Evolutionary conservation across 2,888 invertebrate genomes (phyloP).

Genomic region (Marasmarcha lunaedactyla): DNA sequence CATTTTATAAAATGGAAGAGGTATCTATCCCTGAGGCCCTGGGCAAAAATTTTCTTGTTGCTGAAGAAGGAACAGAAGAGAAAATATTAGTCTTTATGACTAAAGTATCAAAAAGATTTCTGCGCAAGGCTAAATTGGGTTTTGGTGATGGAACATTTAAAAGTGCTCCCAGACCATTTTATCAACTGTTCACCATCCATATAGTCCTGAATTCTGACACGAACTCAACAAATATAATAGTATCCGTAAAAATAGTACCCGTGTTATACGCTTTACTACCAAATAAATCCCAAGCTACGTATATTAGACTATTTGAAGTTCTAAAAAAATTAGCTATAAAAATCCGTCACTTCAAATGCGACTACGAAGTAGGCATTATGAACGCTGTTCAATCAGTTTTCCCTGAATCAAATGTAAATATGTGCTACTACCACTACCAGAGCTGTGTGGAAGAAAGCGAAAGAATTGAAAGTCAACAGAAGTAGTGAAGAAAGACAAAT

Average conservation of each 20-base stretch:
- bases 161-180: slow-evolving; percentile 7
- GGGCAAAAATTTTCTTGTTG: slow-evolving; percentile 5
- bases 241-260: too few species aligned
- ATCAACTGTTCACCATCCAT: slow-evolving; percentile 8
- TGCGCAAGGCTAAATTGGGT: slow-evolving; percentile 6
- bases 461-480: background rate
- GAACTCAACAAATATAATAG: slow-evolving; percentile 4
- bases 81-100: slow-evolving; percentile 10
- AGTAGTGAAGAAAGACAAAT: slow-evolving; percentile 4
- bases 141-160: slow-evolving; percentile 1
- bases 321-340: slow-evolving; percentile 4
- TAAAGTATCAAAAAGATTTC: slow-evolving; percentile 5
- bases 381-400: slow-evolving; percentile 4
- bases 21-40: slow-evolving; percentile 8
- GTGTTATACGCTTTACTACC: slow-evolving; percentile 5
- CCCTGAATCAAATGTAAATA: slow-evolving; percentile 3
- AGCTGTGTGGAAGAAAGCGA: slow-evolving; percentile 1
- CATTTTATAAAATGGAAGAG: too few species aligned
- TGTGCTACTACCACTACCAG: slow-evolving; percentile 4
- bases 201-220: slow-evolving; percentile 5
- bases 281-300: slow-evolving; percentile 4
- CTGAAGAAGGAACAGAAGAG: slow-evolving; percentile 7
- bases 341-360: slow-evolving; percentile 4
- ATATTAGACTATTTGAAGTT: slow-evolving; percentile 1
- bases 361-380: slow-evolving; percentile 6